phyloP scores from a whole-genome alignment of 2,888 invertebrate species.

The Eupithecia abbreviata region DNA sequence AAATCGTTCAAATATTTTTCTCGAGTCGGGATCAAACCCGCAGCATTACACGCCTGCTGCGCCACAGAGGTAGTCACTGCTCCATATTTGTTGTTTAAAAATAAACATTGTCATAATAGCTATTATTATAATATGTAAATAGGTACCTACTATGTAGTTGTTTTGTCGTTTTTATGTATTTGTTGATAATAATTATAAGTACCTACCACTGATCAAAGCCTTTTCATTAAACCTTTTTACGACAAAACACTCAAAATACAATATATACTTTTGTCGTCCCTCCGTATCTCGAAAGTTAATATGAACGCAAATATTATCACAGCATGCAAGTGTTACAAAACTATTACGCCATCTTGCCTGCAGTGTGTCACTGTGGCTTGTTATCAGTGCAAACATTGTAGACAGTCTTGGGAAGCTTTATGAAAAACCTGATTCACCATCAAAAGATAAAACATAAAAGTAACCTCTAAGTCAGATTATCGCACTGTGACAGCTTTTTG shows the following conservation, averaged over 20 bases:
- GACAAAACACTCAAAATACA: neutral
- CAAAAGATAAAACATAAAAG: neutral
- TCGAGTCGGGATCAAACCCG: neutral
- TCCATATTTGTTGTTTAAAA: neutral
- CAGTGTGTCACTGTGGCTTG: slow-evolving; percentile 65
- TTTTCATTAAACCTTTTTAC: neutral
- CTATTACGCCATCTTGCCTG: slow-evolving; percentile 56
- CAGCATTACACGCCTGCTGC: neutral
- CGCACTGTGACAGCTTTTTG: neutral
- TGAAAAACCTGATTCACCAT: neutral
- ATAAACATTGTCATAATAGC: neutral
- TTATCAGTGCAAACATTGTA: slow-evolving; percentile 56
- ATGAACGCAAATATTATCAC: slow-evolving; percentile 55
- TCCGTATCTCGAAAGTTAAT: slow-evolving; percentile 23
- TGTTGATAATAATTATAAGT: too few species aligned
- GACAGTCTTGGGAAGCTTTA: neutral
- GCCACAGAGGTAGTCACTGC: neutral
- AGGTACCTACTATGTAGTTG: too few species aligned
- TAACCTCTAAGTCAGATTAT: neutral
- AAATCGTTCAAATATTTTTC: neutral
- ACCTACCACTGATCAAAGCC: neutral
- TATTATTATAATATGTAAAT: neutral
- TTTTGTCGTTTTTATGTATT: too few species aligned
- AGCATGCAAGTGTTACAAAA: slow-evolving; percentile 54
- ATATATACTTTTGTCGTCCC: neutral